Conservation (phyloP, 2,888 invertebrate genomes). For the Ashinkailepas kermadecensis region DNA sequence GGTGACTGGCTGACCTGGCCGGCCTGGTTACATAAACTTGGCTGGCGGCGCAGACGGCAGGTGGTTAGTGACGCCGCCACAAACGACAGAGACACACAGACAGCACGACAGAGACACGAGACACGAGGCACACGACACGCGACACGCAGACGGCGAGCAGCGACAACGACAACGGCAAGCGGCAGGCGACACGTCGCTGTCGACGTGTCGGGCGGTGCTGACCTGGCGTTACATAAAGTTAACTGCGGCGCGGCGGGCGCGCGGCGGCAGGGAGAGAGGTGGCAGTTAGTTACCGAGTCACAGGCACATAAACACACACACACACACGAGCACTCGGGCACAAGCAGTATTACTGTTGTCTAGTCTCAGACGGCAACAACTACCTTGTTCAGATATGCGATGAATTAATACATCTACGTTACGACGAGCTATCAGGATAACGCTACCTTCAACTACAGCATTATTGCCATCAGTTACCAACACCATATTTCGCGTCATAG, state of each 20-base stretch:
- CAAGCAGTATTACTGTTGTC: too few species aligned
- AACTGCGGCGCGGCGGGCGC: neutral
- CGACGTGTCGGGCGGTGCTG: neutral
- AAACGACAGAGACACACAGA: neutral
- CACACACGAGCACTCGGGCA: neutral
- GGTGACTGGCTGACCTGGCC: conserved; percentile 1
- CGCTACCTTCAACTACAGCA: too few species aligned
- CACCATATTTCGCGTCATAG: too few species aligned
- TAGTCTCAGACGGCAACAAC: too few species aligned
- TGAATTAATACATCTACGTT: too few species aligned
- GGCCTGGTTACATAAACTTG: conserved; percentile 17
- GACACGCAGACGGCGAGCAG: neutral
- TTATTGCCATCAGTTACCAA: too few species aligned
- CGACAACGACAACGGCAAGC: neutral
- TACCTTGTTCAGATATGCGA: too few species aligned
- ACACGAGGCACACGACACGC: neutral
- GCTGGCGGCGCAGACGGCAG: neutral
- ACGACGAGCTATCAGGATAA: too few species aligned
- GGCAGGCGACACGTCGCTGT: neutral
- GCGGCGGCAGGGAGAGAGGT: neutral
- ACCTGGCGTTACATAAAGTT: conserved; percentile 17
- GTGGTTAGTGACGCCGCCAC: neutral
- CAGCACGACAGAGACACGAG: neutral
- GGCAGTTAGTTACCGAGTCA: neutral
- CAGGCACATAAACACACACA: neutral